A percentile compares a stretch with the other conserved stretches of the same genome.
phyloP scores from a whole-genome alignment of 1,140 invertebrate species.

The Apolygus lucorum region DNA sequence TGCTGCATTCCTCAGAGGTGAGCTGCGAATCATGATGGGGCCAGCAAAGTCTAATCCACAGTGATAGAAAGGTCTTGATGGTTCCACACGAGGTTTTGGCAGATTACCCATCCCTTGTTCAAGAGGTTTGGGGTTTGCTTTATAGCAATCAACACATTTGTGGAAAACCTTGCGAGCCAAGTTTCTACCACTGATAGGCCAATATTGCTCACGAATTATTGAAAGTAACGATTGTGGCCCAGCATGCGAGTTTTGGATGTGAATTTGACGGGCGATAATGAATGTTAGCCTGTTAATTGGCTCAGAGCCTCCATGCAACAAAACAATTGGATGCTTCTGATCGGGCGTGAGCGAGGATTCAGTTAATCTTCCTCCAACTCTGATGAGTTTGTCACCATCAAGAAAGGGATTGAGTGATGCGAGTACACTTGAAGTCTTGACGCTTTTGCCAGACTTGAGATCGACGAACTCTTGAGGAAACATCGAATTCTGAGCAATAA shows the following conservation, averaged over 20 bases:
- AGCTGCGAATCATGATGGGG: conserved; percentile 22
- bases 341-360: conserved; percentile 23
- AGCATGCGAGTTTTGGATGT: conserved; percentile 36
- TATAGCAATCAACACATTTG: conserved; percentile 27
- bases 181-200: conserved; percentile 19
- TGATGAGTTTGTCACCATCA: conserved; percentile 23
- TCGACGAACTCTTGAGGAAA: not conserved
- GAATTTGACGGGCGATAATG: conserved; percentile 36
- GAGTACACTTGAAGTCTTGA: not conserved
- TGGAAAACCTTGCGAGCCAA: conserved; percentile 15
- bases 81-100: conserved; percentile 24
- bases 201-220: conserved; percentile 19
- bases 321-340: conserved; percentile 40
- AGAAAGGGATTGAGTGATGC: conserved; percentile 14
- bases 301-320: conserved; percentile 36
- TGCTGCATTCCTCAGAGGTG: not conserved
- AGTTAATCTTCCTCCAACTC: conserved; percentile 21
- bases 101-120: conserved; percentile 29
- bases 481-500: not conserved
- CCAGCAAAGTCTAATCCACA: conserved; percentile 33
- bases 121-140: conserved; percentile 11
- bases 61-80: conserved; percentile 25
- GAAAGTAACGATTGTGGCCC: conserved; percentile 30
- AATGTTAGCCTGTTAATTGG: conserved; percentile 30
- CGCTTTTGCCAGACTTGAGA: not conserved